Percentiles rank a stretch among this genome's conserved stretches.
Evolutionary conservation across 2,888 invertebrate species (phyloP).

Genomic region (Synergus japonicus): DNA sequence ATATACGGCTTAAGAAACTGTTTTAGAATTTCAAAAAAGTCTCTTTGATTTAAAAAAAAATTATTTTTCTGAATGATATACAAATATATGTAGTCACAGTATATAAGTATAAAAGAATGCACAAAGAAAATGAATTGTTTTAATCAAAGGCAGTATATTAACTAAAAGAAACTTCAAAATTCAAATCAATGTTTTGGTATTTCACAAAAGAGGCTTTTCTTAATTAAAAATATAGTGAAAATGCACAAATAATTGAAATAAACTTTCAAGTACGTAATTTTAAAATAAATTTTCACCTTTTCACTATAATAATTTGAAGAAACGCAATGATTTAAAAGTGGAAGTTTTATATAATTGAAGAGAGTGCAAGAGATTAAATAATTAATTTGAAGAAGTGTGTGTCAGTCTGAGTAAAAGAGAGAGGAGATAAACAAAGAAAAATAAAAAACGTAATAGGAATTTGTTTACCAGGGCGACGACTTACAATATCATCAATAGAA

Average conservation of each 20-base stretch:
- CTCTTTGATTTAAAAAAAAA: too few species aligned
- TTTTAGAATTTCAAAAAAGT: too few species aligned
- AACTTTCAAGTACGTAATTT: too few species aligned
- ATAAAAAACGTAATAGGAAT: slow-evolving; percentile 65
- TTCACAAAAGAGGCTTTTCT: not conserved
- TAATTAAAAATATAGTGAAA: too few species aligned
- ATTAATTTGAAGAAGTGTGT: slow-evolving; percentile 2
- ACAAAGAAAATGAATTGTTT: slow-evolving; percentile 40
- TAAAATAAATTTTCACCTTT: too few species aligned
- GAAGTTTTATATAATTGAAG: not conserved
- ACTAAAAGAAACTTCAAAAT: not conserved
- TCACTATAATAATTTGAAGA: not conserved
- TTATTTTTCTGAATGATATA: not conserved
- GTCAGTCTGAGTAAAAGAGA: slow-evolving; percentile 45
- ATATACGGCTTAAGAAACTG: too few species aligned
- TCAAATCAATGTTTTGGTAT: not conserved
- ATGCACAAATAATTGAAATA: too few species aligned
- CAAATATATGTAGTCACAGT: slow-evolving; percentile 12
- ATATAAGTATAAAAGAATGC: slow-evolving; percentile 37
- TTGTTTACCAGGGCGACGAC: slow-evolving; percentile 76
- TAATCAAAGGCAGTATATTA: not conserved
- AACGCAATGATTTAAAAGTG: not conserved
- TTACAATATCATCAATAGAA: slow-evolving; percentile 77
- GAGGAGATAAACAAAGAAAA: slow-evolving; percentile 55
- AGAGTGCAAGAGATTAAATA: not conserved